These are phyloP conservation scores for Leuciscus idus DNA, from an alignment of 2,113 vertebrate genomes.

Conservation along the genomic window DNA sequence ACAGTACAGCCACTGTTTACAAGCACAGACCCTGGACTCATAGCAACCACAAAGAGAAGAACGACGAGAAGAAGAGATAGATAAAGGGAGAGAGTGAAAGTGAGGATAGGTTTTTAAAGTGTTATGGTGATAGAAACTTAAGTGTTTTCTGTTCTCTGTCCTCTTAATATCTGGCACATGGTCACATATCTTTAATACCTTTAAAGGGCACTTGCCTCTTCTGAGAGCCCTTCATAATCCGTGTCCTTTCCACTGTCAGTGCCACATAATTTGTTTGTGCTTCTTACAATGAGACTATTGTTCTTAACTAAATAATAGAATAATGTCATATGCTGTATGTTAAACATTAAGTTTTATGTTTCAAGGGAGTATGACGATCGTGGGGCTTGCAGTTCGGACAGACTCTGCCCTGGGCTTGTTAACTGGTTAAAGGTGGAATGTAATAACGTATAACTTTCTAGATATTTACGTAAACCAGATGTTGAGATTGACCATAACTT, in stretches of 20 bases:
- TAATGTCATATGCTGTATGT: not conserved
- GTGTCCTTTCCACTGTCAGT: constrained; percentile 24
- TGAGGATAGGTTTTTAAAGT: constrained; percentile 19
- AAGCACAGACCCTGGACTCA: constrained; percentile 51
- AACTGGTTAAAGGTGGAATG: not conserved
- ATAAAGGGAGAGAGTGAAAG: not conserved
- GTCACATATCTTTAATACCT: constrained; percentile 27
- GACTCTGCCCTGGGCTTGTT: not conserved
- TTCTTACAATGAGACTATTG: constrained; percentile 5
- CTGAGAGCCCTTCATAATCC: constrained; percentile 11
- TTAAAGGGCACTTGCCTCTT: constrained; percentile 29
- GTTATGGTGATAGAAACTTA: constrained; percentile 62
- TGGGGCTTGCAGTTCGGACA: not conserved
- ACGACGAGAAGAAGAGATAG: constrained; percentile 49
- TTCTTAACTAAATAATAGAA: constrained; percentile 9
- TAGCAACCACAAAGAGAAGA: constrained; percentile 65
- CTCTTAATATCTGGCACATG: constrained; percentile 46
- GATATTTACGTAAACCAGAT: not conserved
- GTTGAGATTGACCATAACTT: not conserved
- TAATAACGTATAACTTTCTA: not conserved
- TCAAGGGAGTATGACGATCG: not conserved
- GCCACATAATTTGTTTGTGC: not conserved
- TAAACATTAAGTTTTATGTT: not conserved
- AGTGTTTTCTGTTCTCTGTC: constrained; percentile 57
- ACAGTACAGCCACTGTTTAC: constrained; percentile 19